Base-by-base conservation (phyloP, 2,797 vertebrate genomes). In the Heliangelus exortis region DNA sequence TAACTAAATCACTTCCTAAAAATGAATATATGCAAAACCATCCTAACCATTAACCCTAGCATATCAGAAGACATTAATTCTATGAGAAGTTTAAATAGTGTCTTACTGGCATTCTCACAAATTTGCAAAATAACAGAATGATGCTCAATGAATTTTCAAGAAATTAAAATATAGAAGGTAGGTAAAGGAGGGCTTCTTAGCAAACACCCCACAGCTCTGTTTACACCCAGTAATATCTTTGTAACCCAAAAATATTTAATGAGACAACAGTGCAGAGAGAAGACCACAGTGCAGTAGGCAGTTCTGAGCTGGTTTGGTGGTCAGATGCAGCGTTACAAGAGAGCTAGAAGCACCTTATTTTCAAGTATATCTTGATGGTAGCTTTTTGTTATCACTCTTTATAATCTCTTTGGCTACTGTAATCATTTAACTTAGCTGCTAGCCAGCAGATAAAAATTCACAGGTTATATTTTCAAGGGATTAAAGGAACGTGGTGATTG, bases 1-100 rank as follows among this genome's bases (percentile, higher is more conserved):
- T 53, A 72, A 90, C 33, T 48, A 34, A 76, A 84, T n/a, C 13
- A 71, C 50, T 80, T 90, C 50, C 61, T 48, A 68, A 77, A 79
- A 88, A 69, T 9, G 16, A 87, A 36, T 1, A 0, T 33, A 43
- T n/a, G 17, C 2, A 2, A 85, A 88, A 77, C 16, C 29, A 31
- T 41, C 6, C 3, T 22, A 48, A 43, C 59, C 36, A 74, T 15
- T 61, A 85, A 63, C 9, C 7, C 6, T 6, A 45, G 48, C 11
- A 2, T 33, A 55, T 26, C 48, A 57, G 29, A 85, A 93, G 50
- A 8, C 17, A 63, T 31, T 79, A 22, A 48, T 65, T 85, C 65
- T 12, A 33, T 14, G 10, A 31, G 23, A 80, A 67, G 20, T 50
- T 73, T 72, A 78, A 75, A 85, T 8, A 81, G 12, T 8, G 5